Evolutionary conservation across 2,797 vertebrate genomes (phyloP).

Genomic region (Psittacula echo): DNA sequence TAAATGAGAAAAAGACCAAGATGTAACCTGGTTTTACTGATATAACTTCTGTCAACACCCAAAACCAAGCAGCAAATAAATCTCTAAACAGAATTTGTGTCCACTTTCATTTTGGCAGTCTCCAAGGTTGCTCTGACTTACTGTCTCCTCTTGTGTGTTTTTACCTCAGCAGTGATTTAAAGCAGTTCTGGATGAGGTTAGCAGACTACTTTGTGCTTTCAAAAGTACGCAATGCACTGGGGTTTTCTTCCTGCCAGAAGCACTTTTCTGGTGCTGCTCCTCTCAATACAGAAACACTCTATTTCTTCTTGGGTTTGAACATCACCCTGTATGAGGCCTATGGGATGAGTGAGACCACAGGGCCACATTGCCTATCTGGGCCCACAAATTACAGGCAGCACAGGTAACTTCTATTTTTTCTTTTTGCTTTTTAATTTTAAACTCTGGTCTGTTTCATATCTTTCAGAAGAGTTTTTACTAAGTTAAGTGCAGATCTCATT

Average conservation of each 20-base stretch:
- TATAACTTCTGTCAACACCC: not conserved
- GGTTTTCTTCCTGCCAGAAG: constrained; percentile 85
- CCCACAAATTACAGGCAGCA: constrained; percentile 78
- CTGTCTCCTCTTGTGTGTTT: not conserved
- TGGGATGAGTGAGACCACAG: constrained; percentile 90
- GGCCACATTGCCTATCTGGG: constrained; percentile 88
- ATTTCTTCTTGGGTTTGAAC: constrained; percentile 88
- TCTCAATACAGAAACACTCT: constrained; percentile 80
- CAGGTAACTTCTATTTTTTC: constrained; percentile 72
- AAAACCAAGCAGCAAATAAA: not conserved
- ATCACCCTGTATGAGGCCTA: constrained; percentile 87
- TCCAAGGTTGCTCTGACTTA: not conserved
- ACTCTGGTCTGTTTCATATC: not conserved
- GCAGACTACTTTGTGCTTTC: constrained; percentile 85
- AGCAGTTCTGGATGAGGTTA: constrained; percentile 80
- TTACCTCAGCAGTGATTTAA: constrained; percentile 75
- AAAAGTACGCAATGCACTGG: constrained; percentile 83
- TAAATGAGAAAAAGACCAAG: not conserved
- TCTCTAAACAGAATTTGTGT: not conserved
- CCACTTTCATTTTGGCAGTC: not conserved
- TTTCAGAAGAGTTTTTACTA: not conserved
- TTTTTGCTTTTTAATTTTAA: not conserved
- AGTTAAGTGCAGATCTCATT: not conserved
- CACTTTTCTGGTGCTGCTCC: constrained; percentile 88
- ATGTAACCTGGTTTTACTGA: not conserved